Conservation (phyloP, 2,888 invertebrate genomes). For the Hirtodrosophila histrioides region DNA sequence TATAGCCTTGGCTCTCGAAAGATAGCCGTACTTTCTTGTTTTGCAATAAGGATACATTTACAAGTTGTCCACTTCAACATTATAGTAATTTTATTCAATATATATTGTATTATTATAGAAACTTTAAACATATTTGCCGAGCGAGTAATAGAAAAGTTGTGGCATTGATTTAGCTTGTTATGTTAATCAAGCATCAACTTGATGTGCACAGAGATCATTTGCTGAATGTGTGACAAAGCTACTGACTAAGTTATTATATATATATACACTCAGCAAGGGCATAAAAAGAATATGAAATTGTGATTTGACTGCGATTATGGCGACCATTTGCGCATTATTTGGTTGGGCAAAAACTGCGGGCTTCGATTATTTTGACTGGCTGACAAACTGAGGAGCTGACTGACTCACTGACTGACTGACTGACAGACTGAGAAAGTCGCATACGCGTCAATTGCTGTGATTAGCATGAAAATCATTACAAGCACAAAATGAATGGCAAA, state of each 20-base stretch:
- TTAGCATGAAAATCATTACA: slow-evolving; percentile 78
- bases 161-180: slow-evolving; percentile 29
- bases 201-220: slow-evolving; percentile 20
- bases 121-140: slow-evolving; percentile 10
- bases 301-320: slow-evolving; percentile 52
- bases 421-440: slow-evolving; percentile 44
- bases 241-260: slow-evolving; percentile 31
- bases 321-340: slow-evolving; percentile 27
- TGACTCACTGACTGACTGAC: slow-evolving; percentile 7
- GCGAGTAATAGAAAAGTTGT: slow-evolving; percentile 13
- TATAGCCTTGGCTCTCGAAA: no score
- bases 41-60: no score
- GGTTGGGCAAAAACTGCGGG: slow-evolving; percentile 16
- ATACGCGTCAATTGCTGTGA: slow-evolving; percentile 78
- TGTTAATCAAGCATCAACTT: slow-evolving; percentile 46
- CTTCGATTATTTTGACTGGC: slow-evolving; percentile 37
- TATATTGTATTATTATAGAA: slow-evolving; percentile 4
- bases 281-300: slow-evolving; percentile 60
- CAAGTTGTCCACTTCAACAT: no score
- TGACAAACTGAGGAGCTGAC: slow-evolving; percentile 24
- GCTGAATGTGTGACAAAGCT: slow-evolving; percentile 19
- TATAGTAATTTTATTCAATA: no score
- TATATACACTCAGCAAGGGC: slow-evolving; percentile 24
- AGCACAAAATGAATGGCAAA: slow-evolving; percentile 72
- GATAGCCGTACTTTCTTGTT: no score